Conservation (phyloP, 1,140 invertebrate species). For the Caenorhabditis tropicalis region DNA sequence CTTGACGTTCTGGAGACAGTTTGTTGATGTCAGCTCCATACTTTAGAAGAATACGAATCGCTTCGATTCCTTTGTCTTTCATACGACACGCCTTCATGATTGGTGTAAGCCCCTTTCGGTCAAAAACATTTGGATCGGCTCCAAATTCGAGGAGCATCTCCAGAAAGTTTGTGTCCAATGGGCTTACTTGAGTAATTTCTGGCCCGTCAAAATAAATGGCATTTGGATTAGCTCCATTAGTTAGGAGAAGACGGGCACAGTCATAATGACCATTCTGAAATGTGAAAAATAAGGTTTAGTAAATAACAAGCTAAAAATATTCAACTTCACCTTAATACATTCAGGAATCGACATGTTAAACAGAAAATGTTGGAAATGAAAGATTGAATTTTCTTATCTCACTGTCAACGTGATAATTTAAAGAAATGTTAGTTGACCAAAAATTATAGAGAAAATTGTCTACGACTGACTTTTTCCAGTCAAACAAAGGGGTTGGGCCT, state of each 20-base stretch:
- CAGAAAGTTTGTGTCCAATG: conserved; percentile 59
- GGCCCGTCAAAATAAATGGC: conserved; percentile 73
- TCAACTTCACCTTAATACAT: background rate
- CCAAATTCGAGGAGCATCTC: conserved; percentile 56
- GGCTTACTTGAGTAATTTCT: conserved; percentile 57
- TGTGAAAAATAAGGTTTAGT: background rate
- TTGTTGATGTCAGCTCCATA: conserved; percentile 60
- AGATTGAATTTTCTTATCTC: background rate
- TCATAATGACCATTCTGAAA: conserved; percentile 74
- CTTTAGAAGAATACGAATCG: conserved; percentile 53
- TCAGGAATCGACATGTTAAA: background rate
- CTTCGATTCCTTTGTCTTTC: conserved; percentile 59
- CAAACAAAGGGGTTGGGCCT: background rate
- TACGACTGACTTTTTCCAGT: no score
- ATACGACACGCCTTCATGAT: conserved; percentile 59
- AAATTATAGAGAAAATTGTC: background rate
- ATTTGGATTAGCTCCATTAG: conserved; percentile 80
- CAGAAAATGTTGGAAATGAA: background rate
- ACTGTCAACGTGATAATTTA: no score
- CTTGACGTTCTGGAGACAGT: conserved; percentile 53
- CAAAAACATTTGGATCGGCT: conserved; percentile 61
- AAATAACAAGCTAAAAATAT: background rate
- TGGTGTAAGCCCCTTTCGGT: conserved; percentile 59
- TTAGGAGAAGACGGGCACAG: conserved; percentile 78
- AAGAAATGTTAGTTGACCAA: background rate